These are phyloP conservation scores for Anthoscopus minutus DNA, from an alignment of 2,113 vertebrate genomes.

Conservation along the genomic window DNA sequence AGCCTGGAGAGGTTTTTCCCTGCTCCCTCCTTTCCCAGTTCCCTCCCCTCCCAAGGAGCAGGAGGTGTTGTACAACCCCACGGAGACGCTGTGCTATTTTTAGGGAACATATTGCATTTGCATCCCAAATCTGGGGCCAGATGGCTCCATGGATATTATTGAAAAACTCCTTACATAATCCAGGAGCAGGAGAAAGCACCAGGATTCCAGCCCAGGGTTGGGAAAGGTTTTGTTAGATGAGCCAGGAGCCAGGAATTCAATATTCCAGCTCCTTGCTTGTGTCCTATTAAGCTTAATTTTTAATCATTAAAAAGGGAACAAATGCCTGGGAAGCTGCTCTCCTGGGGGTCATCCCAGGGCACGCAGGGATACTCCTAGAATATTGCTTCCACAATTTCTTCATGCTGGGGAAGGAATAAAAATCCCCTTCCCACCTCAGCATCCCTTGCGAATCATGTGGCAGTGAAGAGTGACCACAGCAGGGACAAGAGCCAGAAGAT, in stretches of 20 bases:
- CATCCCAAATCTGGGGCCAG: constrained; percentile 51
- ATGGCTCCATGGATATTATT: constrained; percentile 2
- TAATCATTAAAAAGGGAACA: not conserved
- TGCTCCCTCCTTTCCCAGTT: not conserved
- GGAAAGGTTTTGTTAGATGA: not conserved
- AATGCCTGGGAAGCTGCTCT: not conserved
- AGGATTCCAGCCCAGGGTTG: not conserved
- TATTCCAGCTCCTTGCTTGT: not conserved
- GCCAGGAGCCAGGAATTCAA: not conserved
- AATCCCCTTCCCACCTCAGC: too few species aligned
- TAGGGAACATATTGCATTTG: constrained; percentile 53
- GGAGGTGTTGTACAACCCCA: constrained; percentile 47
- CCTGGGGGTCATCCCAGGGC: not conserved
- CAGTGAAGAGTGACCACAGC: not conserved
- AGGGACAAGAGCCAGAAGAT: not conserved
- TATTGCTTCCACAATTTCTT: not conserved
- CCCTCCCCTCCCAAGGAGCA: constrained; percentile 1
- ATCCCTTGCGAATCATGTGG: not conserved
- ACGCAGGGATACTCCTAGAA: not conserved
- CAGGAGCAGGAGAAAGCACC: not conserved
- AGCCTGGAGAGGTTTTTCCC: not conserved
- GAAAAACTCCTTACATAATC: not conserved
- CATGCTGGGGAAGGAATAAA: not conserved
- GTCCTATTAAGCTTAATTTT: not conserved
- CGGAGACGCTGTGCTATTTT: constrained; percentile 40